Conservation (phyloP, 2,113 vertebrate genomes). For the Mus spicilegus region DNA sequence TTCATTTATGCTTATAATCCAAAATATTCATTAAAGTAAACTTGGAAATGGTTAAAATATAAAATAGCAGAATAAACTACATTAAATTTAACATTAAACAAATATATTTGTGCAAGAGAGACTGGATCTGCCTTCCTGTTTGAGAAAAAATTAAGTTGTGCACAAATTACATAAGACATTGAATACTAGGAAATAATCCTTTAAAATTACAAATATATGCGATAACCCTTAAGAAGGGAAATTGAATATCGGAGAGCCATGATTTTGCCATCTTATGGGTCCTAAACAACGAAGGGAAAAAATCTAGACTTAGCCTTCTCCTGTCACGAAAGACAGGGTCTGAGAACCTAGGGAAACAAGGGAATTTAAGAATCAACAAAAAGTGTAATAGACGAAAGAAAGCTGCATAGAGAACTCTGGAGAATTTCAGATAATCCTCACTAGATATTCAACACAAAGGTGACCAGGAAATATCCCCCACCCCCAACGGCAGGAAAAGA, state of each 20-base stretch:
- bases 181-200: neutral
- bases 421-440: neutral
- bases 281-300: neutral
- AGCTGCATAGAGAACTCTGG: neutral
- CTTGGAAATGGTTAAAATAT: conserved; percentile 25
- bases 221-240: neutral
- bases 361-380: neutral
- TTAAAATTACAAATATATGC: neutral
- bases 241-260: neutral
- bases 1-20: neutral
- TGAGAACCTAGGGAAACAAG: neutral
- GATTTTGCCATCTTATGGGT: neutral
- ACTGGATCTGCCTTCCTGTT: neutral
- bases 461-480: neutral
- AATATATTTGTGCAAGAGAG: conserved; percentile 23
- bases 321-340: neutral
- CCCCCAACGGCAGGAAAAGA: neutral
- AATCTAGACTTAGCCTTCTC: neutral
- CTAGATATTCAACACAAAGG: no score
- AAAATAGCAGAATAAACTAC: conserved; percentile 1
- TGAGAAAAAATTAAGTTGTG: neutral
- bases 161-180: conserved; percentile 32
- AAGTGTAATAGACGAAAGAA: neutral
- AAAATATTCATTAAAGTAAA: conserved; percentile 53
- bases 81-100: conserved; percentile 33